phyloP scores from a whole-genome alignment of 2,113 vertebrate genomes.

The Ammodramus savannarum region DNA sequence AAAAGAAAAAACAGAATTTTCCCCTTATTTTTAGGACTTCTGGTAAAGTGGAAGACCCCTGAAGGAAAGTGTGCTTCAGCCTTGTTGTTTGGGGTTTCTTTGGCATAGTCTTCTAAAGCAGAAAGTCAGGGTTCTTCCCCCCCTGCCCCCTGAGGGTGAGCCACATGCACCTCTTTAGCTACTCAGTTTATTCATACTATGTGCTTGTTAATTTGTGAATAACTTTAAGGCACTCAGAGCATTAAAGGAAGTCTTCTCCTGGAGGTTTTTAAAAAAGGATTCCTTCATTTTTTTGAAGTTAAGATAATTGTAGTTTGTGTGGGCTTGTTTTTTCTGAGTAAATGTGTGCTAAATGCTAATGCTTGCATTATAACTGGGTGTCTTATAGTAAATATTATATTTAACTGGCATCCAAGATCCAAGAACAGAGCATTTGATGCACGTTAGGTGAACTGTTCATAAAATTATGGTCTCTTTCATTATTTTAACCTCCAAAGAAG shows the following conservation, averaged over 20 bases:
- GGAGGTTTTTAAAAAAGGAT: slow-evolving; percentile 1
- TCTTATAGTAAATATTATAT: background rate
- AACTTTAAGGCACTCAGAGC: background rate
- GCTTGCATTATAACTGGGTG: background rate
- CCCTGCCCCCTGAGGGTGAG: background rate
- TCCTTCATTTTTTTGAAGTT: slow-evolving; percentile 21
- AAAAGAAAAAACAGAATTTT: background rate
- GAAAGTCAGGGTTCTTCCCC: background rate
- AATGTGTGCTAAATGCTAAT: slow-evolving; percentile 19
- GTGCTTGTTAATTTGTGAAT: slow-evolving; percentile 14
- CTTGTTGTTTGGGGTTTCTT: background rate
- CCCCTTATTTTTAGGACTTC: background rate
- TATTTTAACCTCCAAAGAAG: background rate
- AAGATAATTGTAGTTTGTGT: slow-evolving; percentile 1
- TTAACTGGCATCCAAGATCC: background rate
- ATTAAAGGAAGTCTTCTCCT: slow-evolving; percentile 15
- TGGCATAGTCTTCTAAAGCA: background rate
- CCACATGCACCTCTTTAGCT: background rate
- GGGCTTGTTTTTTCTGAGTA: slow-evolving; percentile 11
- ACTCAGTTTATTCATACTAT: background rate
- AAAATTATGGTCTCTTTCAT: background rate
- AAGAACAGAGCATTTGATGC: background rate
- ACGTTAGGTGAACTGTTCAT: background rate
- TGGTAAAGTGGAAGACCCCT: background rate
- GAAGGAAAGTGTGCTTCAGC: background rate